A percentile compares a stretch with the other conserved stretches of the same genome.
Conservation (phyloP, 2,797 vertebrate species). For the Platalea minor region DNA sequence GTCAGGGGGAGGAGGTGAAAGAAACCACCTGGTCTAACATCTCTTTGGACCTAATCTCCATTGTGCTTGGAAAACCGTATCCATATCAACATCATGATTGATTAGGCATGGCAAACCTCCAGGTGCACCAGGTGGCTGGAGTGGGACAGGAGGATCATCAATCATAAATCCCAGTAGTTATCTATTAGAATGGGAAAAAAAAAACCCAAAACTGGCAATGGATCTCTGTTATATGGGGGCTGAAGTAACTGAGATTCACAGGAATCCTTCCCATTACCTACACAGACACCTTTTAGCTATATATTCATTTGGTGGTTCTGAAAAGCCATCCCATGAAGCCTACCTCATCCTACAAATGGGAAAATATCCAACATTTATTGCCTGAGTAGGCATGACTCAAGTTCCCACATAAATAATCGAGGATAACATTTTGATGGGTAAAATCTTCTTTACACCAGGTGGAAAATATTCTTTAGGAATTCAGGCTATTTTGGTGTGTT, state of each 20-base stretch:
- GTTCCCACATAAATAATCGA: not conserved
- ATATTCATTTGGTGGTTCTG: not conserved
- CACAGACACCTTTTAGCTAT: not conserved
- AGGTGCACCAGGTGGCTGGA: fast-evolving
- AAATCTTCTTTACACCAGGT: not conserved
- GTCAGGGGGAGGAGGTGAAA: not conserved
- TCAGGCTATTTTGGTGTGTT: not conserved
- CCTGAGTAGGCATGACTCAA: fast-evolving
- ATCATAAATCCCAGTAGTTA: not conserved
- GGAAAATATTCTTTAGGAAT: not conserved
- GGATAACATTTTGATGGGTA: not conserved
- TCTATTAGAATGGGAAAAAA: not conserved
- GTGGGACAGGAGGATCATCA: not conserved
- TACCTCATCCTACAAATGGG: not conserved
- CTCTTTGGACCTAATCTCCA: not conserved
- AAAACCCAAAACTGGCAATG: fast-evolving
- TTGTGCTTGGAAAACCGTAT: not conserved
- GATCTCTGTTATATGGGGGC: not conserved
- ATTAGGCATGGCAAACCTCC: not conserved
- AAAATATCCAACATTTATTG: not conserved
- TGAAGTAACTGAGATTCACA: not conserved
- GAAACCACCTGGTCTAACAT: not conserved
- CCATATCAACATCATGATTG: not conserved
- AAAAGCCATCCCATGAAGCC: not conserved
- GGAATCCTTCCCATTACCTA: not conserved